Conservation (phyloP, 2,888 invertebrate genomes). For the Synanthedon tipuliformis region DNA sequence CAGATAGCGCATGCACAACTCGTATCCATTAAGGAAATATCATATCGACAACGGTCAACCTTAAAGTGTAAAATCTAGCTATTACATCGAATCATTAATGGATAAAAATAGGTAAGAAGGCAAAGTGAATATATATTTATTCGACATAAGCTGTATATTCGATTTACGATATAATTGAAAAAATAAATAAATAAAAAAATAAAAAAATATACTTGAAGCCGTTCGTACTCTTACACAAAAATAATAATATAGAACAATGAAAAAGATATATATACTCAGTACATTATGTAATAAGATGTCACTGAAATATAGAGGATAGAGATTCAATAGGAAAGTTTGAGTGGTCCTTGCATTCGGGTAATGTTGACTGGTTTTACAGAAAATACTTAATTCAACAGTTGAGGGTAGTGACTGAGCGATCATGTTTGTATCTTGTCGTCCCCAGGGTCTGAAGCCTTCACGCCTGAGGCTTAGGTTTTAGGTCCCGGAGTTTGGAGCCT, state of each 20-base stretch:
- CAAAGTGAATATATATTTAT: constrained; percentile 32
- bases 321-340: constrained; percentile 76
- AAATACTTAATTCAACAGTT: not conserved
- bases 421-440: constrained; percentile 5
- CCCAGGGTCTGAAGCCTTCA: constrained; percentile 18
- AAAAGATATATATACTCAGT: constrained; percentile 1
- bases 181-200: constrained; percentile 14
- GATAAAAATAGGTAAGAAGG: constrained; percentile 38
- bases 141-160: constrained; percentile 45
- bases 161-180: constrained; percentile 19
- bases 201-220: constrained; percentile 32
- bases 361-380: constrained; percentile 8
- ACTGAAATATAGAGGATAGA: constrained; percentile 28
- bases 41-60: constrained; percentile 47
- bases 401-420: constrained; percentile 1
- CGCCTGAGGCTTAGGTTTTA: not conserved
- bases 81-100: constrained; percentile 59
- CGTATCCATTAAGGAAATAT: constrained; percentile 32
- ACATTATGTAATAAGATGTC: constrained; percentile 7
- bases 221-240: constrained; percentile 14
- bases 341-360: constrained; percentile 79
- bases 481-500: not conserved
- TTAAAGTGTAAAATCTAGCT: constrained; percentile 53
- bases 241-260: constrained; percentile 11
- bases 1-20: constrained; percentile 58